Evolutionary conservation across 1,140 invertebrate species (phyloP), one percentile per base, ranked within the genome.

Genomic region (Drosophila pandora): DNA sequence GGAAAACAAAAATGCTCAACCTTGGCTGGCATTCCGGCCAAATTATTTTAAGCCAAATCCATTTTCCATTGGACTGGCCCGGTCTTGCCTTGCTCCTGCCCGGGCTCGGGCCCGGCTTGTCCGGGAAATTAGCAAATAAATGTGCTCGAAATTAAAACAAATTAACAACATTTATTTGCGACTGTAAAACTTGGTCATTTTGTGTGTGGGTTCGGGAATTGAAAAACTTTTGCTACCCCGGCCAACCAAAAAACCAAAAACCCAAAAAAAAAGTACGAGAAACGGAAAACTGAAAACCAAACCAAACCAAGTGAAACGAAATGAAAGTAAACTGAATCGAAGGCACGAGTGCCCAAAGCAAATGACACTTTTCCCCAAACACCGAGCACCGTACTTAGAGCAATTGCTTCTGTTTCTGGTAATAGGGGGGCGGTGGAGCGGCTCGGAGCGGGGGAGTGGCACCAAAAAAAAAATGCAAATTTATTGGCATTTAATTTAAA

Each of bases 401-500:
- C 63, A 69, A 69, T 69, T 69, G 65, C 50, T 57, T 41, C 25
- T 67, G 9, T 2, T 9, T 22, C 17, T 39, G 63, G 28, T 13
- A 21, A 37, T 37, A 4, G 47, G 41, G 2, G n/a, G 28, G 1
- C 13, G 39, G 21, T 17, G 23, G 34, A 28, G n/a, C n/a, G n/a
- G n/a, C n/a, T n/a, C n/a, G n/a, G n/a, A n/a, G 22, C 22, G 23
- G 9, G 10, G 58, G 28, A 65, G 57, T n/a, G 47, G 30, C 37
- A n/a, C 28, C 6, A 5, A 41, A 32, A 48, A 63, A 71, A 56
- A 83, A 87, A 83, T 85, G 82, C 82, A 85, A 85, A 85, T 85
- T 85, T 85, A 85, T 85, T 87, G 82, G 78, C 78, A 87, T 87
- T 85, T 87, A 81, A 85, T 85, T 85, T 85, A 60, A 78, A 76